Evolutionary conservation across 2,888 invertebrate species (phyloP), one percentile per base, ranked within the genome.

Genomic region (Marasmarcha lunaedactyla): DNA sequence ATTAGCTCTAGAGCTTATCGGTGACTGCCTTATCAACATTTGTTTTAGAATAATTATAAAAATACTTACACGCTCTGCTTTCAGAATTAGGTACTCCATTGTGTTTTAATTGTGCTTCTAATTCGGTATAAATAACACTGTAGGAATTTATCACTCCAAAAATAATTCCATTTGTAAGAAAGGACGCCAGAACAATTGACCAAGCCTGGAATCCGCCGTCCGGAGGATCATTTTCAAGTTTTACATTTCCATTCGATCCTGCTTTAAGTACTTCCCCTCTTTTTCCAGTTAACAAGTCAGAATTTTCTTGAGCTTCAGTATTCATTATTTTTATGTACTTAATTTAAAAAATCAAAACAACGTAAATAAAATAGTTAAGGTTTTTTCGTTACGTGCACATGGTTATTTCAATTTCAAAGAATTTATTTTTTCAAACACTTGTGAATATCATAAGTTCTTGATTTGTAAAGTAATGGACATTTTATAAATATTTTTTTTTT

Each of bases 121-220:
- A 85, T 47, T 89, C 87, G 5, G 86, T 84, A 63, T 91, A 93
- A 47, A 95, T 86, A 15, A 94, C 89, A 50, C 95, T 92, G 63
- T 92, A 95, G 0, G 92, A 91, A 78, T 97, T 97, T 58, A 97
- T 94, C 35, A 94, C 89, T 36, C 96, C 94, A 70, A 96, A 95
- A 38, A 97, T 84, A 38, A 95, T 89, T 4, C 96, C 96, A 71
- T 97, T 96, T 57, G 92, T 92, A 42, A 94, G 81, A 69, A 96
- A 94, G 42, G 95, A 94, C 34, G 90, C 93, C 33, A 94, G 55
- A 86, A 95, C 87, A 11, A 96, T 90, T 44, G 90, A 71, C 88
- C 92, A 94, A 1, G 94, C 95, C 55, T 92, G 86, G 10, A 87
- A 50, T 0, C 93, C 93, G 9, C 94, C 93, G 71, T 95, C 92